Percentiles rank a stretch among this genome's conserved stretches.
Evolutionary conservation across 2,888 invertebrate species (phyloP).

Genomic region (Acleris emargana): DNA sequence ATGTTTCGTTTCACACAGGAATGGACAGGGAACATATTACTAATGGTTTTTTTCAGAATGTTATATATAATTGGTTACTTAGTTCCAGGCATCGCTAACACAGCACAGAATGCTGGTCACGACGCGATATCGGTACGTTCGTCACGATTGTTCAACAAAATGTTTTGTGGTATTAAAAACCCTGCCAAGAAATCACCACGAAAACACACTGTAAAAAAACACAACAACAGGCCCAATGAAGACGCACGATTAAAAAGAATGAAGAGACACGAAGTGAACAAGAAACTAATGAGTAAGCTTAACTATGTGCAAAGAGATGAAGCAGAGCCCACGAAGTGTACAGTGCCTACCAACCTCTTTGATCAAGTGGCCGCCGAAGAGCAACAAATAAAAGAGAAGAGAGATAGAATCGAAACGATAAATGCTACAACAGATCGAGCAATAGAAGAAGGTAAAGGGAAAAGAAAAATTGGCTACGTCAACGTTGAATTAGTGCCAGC

Average conservation of each 20-base stretch:
- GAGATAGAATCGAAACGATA: not conserved
- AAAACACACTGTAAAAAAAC: not conserved
- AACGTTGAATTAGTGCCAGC: constrained; percentile 30
- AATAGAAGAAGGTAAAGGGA: not conserved
- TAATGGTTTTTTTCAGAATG: too few species aligned
- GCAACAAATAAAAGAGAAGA: constrained; percentile 1
- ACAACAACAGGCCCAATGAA: not conserved
- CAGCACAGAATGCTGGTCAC: not conserved
- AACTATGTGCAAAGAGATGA: not conserved
- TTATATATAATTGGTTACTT: not conserved
- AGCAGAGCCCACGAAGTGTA: not conserved
- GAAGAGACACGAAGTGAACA: not conserved
- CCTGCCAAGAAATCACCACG: not conserved
- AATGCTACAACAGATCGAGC: not conserved
- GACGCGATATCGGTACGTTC: not conserved
- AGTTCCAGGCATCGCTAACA: not conserved
- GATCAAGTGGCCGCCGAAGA: not conserved
- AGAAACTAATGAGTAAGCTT: not conserved
- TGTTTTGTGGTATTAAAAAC: not conserved
- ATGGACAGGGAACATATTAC: too few species aligned
- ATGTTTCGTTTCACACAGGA: too few species aligned
- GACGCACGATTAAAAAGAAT: not conserved
- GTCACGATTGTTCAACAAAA: not conserved
- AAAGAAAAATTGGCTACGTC: constrained; percentile 27
- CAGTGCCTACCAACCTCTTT: not conserved